Evolutionary conservation across 2,113 vertebrate species (phyloP), one percentile per base, ranked within the genome.

Genomic region (Rhizomys pruinosus): DNA sequence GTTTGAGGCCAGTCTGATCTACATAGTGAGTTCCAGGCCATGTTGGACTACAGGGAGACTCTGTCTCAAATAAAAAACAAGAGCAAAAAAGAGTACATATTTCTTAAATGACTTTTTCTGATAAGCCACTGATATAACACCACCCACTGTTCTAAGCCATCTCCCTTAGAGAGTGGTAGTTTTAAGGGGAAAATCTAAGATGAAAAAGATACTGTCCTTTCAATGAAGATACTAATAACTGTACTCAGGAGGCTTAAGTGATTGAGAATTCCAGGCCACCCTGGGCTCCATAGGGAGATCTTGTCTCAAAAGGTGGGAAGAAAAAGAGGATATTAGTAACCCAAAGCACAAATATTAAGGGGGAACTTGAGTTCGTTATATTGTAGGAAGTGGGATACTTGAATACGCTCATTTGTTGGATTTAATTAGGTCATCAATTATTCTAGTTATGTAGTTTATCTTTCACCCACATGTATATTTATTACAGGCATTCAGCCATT

Each of bases 401-500:
- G 29, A 64, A 20, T 42, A 57, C 23, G 44, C 44, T 77, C 82
- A 47, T 61, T 55, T 55, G 52, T 84, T 81, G 37, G 4, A n/a
- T 63, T 78, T n/a, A 42, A 52, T 71, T 7, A 13, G 27, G n/a
- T n/a, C n/a, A n/a, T n/a, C n/a, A n/a, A n/a, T 86, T 79, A 89
- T 61, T 94, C 63, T 82, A 44, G 32, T 82, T 37, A 19, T 13
- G 12, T 5, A 77, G 57, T 74, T 96, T 87, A 42, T 84, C 63
- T 96, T 74, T 97, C 84, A 61, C 19, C 74, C 8, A 27, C 15
- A 0, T 52, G 42, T 87, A 9, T 89, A 2, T 94, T 82, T 97
- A 78, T 94, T 94, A 66, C 96, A 99, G 99, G 99, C 99, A 95
- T 98, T 99, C 27, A 97, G 87, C 94, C 97, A 97, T 7, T 96